These are phyloP conservation scores for Pedetes capensis DNA, from an alignment of 2,113 vertebrate genomes.

Conservation along the genomic window DNA sequence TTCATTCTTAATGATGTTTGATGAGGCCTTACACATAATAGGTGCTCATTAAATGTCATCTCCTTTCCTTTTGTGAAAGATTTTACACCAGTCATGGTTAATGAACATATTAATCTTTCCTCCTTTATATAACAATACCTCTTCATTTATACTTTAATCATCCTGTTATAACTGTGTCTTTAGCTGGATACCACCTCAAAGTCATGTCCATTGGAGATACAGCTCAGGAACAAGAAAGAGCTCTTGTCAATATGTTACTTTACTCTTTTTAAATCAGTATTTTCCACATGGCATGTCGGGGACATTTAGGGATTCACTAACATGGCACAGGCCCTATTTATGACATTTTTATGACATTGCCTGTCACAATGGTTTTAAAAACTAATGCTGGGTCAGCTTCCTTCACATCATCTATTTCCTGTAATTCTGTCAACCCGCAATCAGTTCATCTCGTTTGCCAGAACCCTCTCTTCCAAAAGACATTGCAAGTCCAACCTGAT, in stretches of 20 bases:
- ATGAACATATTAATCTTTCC: neutral
- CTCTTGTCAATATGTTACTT: neutral
- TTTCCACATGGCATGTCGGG: neutral
- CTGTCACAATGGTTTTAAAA: neutral
- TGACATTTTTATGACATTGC: neutral
- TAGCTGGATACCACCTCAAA: neutral
- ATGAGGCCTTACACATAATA: neutral
- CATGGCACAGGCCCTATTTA: neutral
- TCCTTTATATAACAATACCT: neutral
- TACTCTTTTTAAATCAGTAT: neutral
- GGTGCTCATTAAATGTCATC: slow-evolving; percentile 36
- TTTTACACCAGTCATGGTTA: neutral
- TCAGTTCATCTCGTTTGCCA: neutral
- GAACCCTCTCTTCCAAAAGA: neutral
- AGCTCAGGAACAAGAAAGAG: neutral
- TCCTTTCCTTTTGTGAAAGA: neutral
- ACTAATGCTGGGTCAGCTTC: neutral
- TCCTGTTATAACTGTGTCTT: neutral
- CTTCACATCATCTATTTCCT: neutral
- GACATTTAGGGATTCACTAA: neutral
- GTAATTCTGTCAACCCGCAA: neutral
- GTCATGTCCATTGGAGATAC: neutral
- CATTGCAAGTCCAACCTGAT: neutral
- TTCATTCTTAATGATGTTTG: slow-evolving; percentile 44
- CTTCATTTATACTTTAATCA: neutral